Base-by-base conservation (phyloP, 1,140 invertebrate genomes). In the Euura saliciscinereae region DNA sequence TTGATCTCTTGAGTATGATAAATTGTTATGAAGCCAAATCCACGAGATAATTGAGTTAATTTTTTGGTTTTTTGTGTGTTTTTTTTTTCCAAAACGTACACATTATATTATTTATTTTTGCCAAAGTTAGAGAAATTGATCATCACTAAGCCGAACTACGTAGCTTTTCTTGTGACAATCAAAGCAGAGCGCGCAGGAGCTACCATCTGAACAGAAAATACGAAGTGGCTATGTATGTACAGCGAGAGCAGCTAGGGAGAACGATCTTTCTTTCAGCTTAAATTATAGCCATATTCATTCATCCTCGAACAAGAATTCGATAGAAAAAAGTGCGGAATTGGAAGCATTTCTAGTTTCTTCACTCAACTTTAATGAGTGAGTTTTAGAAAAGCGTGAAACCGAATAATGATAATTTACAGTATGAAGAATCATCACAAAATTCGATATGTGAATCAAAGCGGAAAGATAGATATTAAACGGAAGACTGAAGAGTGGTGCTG, bases 141-240 rank as follows among this genome's bases (percentile, higher is more conserved):
- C 83, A 79, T 83, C 81, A 83, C 83, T 84, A 84, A 84, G 83
- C 83, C 83, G 82, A 84, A 84, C 83, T 84, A 84, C 83, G 80
- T 84, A 83, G 83, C 83, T 83, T 83, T 84, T 84, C 82, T 84
- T 83, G 83, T 83, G 83, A 84, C 83, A 84, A 84, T 84, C 83
- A 84, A 84, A 84, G 83, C 83, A 84, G 79, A 84, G 82, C 79
- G 82, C 82, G 79, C 83, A 84, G 82, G 81, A 78, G 80, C 82
- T 84, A 84, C 79, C 82, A 83, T 84, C 83, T 84, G 82, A 83
- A 84, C 80, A 84, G 80, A 84, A 84, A 84, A 84, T 80, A 82
- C 78, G 82, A 78, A 83, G 77, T 80, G 76, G 82, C 81, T 82
- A 82, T 83, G 28, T 28, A 28, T 28, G 78, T 84, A 84, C 82